Evolutionary conservation across 2,113 vertebrate species (phyloP), one percentile per base, ranked within the genome.

Genomic region (Nannobrachium achirus): DNA sequence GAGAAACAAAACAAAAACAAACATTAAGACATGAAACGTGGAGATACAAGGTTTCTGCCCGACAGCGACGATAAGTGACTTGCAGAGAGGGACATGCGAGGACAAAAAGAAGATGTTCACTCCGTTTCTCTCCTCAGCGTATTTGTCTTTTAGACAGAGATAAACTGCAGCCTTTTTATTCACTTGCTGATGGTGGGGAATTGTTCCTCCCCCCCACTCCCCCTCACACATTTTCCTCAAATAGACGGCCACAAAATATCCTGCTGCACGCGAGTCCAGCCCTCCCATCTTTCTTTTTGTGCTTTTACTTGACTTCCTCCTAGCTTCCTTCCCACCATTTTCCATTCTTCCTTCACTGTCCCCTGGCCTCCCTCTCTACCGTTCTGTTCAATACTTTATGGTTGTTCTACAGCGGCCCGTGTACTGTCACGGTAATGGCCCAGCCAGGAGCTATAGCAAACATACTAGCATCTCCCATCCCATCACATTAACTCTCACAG

Each of bases 111-210:
- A 82, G 25, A 79, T 86, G 82, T 82, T 16, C 19, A n/a, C n/a
- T 42, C 79, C 65, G 71, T 73, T n/a, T 82, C 77, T 71, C 53
- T 63, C 72, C 79, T 84, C 81, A 77, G 82, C 79, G 81, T 84
- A 90, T 90, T 91, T 87, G 89, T 92, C 91, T 90, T 92, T 82
- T 65, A 63, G 90, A 91, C 89, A 91, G 81, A 92, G 90, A 92
- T 91, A 89, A 92, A 92, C 71, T 76, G 79, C 81, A 82, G 82
- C 63, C 66, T 73, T 84, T 91, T 90, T 92, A 92, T 92, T 89
- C 92, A 90, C 81, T 86, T 83, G 89, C 88, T 91, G 89, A 92
- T 88, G 88, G 85, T 78, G 48, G 83, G 64, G 83, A 89, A 85
- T 86, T 82, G 86, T 87, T 81, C 85, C 49, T 78, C 63, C 39